phyloP scores from a whole-genome alignment of 2,888 invertebrate species.

The Thecophora atra region DNA sequence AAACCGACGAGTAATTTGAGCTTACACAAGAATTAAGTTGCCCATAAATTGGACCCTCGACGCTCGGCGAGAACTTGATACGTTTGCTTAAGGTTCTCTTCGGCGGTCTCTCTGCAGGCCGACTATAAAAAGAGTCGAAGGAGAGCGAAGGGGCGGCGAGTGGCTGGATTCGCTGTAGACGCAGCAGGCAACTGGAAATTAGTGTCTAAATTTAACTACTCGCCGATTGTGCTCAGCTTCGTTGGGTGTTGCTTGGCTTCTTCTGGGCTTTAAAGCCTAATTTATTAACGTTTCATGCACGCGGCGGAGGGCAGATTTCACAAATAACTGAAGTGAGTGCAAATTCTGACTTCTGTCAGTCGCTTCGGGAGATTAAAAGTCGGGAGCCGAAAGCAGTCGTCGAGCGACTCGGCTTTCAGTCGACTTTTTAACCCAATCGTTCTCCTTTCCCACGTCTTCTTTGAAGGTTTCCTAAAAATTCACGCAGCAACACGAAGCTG shows the following conservation, averaged over 20 bases:
- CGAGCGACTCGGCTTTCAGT: too few species aligned
- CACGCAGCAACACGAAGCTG: too few species aligned
- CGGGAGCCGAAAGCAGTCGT: too few species aligned
- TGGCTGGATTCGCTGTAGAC: slow-evolving; percentile 33
- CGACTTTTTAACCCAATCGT: too few species aligned
- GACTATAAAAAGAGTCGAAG: slow-evolving; percentile 37
- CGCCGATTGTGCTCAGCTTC: slow-evolving; percentile 43
- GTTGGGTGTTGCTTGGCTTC: not conserved
- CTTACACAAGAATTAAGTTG: slow-evolving; percentile 42
- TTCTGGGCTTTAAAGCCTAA: not conserved
- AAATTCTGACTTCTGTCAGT: too few species aligned
- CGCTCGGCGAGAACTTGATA: slow-evolving; percentile 32
- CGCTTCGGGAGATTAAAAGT: too few species aligned
- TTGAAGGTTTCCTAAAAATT: too few species aligned
- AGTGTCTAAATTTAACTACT: slow-evolving; percentile 55
- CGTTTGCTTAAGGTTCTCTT: slow-evolving; percentile 1
- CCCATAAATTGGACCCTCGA: slow-evolving; percentile 39
- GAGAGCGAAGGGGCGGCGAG: not conserved
- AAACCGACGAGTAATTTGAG: slow-evolving; percentile 45
- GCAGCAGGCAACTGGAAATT: slow-evolving; percentile 42
- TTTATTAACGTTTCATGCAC: not conserved
- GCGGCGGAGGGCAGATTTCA: not conserved
- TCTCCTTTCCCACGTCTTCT: too few species aligned
- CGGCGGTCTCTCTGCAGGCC: not conserved
- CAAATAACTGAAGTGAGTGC: too few species aligned